Base-by-base conservation (phyloP, 2,797 vertebrate genomes). In the Otolemur crassicaudatus region DNA sequence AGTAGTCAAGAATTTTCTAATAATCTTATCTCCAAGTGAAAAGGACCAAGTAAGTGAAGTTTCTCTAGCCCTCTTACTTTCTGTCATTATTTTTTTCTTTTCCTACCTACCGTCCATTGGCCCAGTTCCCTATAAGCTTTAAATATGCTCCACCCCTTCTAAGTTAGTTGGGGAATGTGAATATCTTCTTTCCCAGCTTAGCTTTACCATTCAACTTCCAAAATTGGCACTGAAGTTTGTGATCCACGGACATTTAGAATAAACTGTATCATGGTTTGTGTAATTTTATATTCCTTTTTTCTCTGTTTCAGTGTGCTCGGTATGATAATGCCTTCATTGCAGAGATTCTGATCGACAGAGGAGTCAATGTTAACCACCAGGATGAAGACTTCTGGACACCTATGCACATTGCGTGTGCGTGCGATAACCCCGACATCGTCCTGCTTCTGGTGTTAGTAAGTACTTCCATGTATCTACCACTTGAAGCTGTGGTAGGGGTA, bases 301-400 rank as follows among this genome's bases (percentile, higher is more conserved):
- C 63, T 94, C 89, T 97, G 31, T 97, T 97, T 77, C 97, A 99
- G 99, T 99, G 99, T 90, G 99, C 99, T 85, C 99, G 99, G 79
- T 99, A 99, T 6, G 99, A 99, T 98, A 99, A 99, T 40, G 98
- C 99, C 94, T 99, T 99, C 97, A 99, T 99, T 13, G 99, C 99
- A 13, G 99, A 99, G 98, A 98, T 99, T 92, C 98, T 99, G 82
- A 99, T 99, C 34, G 99, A 99, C 97, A 99, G 99, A 96, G 99
- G 99, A 46, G 98, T 99, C 97, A 99, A 99, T 13, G 98, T 99
- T 96, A 99, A 99, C 98, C 99, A 99, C 96, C 99, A 99, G 97
- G 99, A 99, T 84, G 99, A 99, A 94, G 99, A 99, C 98, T 99
- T 98, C 77, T 99, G 99, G 99, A 99, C 99, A 0, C 99, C 99